phyloP scores from a whole-genome alignment of 2,888 invertebrate species.

The Diabrotica balteata region DNA sequence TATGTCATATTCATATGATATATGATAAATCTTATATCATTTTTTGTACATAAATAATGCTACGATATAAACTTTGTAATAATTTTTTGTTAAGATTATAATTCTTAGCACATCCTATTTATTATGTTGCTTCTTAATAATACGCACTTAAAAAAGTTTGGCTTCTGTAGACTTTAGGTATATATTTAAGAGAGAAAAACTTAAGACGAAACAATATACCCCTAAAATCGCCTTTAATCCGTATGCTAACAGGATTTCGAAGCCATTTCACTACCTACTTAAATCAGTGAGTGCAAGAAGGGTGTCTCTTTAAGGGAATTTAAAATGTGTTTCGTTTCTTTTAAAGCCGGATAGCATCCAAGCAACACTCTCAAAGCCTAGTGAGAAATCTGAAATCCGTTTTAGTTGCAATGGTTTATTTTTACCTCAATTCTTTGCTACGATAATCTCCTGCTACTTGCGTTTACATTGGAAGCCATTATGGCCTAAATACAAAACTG shows the following conservation, averaged over 20 bases:
- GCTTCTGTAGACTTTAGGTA: not conserved
- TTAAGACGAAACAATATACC: conserved; percentile 23
- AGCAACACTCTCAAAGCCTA: not conserved
- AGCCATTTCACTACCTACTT: conserved; percentile 33
- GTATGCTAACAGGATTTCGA: conserved; percentile 34
- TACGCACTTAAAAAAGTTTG: not conserved
- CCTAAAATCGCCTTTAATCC: conserved; percentile 31
- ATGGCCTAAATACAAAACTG: too few species aligned
- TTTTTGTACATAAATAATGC: too few species aligned
- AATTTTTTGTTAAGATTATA: too few species aligned
- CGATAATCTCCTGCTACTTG: too few species aligned
- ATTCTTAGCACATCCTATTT: too few species aligned
- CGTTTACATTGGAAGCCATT: too few species aligned
- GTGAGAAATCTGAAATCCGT: not conserved
- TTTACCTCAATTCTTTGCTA: too few species aligned
- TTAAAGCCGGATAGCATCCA: conserved; percentile 2
- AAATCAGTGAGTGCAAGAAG: conserved; percentile 22
- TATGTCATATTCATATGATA: too few species aligned
- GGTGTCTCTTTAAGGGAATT: conserved; percentile 11
- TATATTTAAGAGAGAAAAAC: conserved; percentile 8
- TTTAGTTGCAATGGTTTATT: conserved; percentile 4
- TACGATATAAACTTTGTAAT: too few species aligned
- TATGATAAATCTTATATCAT: too few species aligned
- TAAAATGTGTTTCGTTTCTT: conserved; percentile 6
- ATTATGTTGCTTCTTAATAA: too few species aligned